Evolutionary conservation across 2,797 vertebrate species (phyloP).

Genomic region (Staurois parvus): DNA sequence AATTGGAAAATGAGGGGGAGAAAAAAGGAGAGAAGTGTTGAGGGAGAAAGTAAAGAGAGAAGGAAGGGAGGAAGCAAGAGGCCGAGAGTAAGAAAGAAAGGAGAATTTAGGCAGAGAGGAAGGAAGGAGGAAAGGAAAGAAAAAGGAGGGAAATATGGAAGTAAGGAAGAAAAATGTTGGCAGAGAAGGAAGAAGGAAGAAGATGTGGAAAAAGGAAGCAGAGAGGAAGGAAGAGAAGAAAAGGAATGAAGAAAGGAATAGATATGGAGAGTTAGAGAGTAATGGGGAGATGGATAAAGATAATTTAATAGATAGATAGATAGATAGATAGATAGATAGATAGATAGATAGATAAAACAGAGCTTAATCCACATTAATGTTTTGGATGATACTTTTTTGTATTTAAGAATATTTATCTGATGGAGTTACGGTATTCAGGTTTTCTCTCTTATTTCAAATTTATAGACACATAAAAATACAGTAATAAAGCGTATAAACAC

Average conservation of each 20-base stretch:
- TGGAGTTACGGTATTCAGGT: neutral
- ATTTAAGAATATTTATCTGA: neutral
- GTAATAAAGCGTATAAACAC: constrained; percentile 44
- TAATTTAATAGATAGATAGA: neutral
- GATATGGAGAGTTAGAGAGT: neutral
- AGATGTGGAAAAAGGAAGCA: no score
- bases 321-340: constrained; percentile 1
- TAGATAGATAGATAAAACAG: neutral
- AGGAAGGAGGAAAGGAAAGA: no score
- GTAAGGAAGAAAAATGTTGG: no score
- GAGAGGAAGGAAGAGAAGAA: no score
- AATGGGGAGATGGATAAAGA: no score
- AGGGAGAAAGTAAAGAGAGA: no score
- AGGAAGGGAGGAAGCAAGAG: no score
- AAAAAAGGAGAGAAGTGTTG: neutral
- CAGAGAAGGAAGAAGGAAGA: no score
- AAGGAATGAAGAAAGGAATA: neutral
- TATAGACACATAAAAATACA: constrained; percentile 46
- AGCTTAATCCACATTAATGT: no score
- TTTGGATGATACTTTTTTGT: no score
- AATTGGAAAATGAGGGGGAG: no score
- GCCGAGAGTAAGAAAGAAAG: neutral
- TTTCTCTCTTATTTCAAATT: constrained; percentile 6
- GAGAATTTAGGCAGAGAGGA: neutral
- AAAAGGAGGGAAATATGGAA: neutral